Evolutionary conservation across 2,888 invertebrate genomes (phyloP), one percentile per base, ranked within the genome.

Genomic region (Drosophila emarginata): DNA sequence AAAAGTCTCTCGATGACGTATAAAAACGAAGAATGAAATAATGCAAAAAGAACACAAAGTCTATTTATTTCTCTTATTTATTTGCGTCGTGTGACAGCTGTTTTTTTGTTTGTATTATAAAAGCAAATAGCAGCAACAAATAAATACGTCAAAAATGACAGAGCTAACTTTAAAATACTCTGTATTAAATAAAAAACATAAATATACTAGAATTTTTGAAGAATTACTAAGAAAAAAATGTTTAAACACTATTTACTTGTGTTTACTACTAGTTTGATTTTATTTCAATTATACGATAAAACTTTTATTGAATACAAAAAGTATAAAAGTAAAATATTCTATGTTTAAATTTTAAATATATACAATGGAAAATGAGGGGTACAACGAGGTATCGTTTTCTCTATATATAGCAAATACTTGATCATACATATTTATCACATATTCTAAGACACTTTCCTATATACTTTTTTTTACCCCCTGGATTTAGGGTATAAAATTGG

Each of bases 1-100:
- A 45, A 18, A 18, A 45, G 18, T 45, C 4, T 45, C 45, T 45
- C 12, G 45, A 45, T 45, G 45, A 45, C 45, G 45, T 45, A 45
- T 4, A 45, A 18, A 4, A 45, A 45, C 18, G 18, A 21, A 45
- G 21, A 15, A 15, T 18, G 21, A 45, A 18, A 45, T 12, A 45
- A 45, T 21, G 21, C 21, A 0, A 45, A 9, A 12, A 4, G 11
- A 45, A 45, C 18, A 21, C 45, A 45, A 45, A 45, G 45, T 45
- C 45, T 45, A 45, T 45, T 45, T 45, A 21, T 18, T 45, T 45
- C 21, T 45, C 21, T 45, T 45, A 21, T 18, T 45, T 21, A 21
- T 45, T 45, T 45, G 18, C 18, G 18, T 45, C 45, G 14, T 14
- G 45, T 45, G 45, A 45, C 45, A 45, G 45, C 21, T 45, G 45